These are phyloP conservation scores for Chalcosyrphus nemorum DNA, from an alignment of 2,888 invertebrate genomes.

Conservation along the genomic window DNA sequence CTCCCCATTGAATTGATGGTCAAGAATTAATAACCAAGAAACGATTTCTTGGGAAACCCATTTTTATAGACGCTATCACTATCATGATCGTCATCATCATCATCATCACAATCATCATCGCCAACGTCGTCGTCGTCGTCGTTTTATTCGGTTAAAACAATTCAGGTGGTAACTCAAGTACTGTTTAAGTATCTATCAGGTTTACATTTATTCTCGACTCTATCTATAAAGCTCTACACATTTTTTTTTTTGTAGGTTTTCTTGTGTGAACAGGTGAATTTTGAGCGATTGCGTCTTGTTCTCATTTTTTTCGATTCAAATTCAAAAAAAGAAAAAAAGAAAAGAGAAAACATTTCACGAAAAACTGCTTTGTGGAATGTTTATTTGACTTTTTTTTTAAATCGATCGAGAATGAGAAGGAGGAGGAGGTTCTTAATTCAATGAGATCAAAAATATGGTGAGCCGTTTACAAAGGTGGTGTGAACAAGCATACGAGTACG, in stretches of 20 bases:
- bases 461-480: constrained; percentile 29
- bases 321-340: background rate
- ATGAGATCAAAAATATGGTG: background rate
- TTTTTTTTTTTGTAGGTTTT: background rate
- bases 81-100: background rate
- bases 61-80: background rate
- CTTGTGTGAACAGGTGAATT: constrained; percentile 32
- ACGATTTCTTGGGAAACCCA: constrained; percentile 18
- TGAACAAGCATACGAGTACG: background rate
- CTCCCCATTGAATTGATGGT: constrained; percentile 4
- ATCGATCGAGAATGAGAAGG: background rate
- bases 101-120: background rate
- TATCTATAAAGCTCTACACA: background rate
- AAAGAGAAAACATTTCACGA: background rate
- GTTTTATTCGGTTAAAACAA: constrained; percentile 8
- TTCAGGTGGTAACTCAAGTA: constrained; percentile 18
- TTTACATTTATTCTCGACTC: background rate
- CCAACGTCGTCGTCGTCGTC: background rate
- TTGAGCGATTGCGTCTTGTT: background rate
- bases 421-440: background rate
- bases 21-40: constrained; percentile 28
- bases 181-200: constrained; percentile 5
- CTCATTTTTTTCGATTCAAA: constrained; percentile 9
- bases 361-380: constrained; percentile 7
- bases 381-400: constrained; percentile 18